Percentiles rank a stretch among this genome's conserved stretches.
phyloP scores from a whole-genome alignment of 2,797 vertebrate species.

The Acanthiza pusilla region DNA sequence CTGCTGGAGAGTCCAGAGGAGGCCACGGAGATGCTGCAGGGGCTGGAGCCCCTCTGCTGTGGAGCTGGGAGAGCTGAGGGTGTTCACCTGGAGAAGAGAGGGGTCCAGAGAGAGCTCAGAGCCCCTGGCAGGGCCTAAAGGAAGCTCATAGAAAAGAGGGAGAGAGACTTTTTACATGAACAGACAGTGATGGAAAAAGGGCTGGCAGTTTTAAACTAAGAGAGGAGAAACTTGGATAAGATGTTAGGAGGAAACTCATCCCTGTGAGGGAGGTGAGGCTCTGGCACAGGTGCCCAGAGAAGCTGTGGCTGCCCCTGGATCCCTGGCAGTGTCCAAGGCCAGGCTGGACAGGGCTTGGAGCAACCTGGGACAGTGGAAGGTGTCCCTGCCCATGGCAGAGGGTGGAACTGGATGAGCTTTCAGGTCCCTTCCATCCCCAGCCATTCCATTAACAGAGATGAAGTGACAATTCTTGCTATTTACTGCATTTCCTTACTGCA shows the following conservation, averaged over 20 bases:
- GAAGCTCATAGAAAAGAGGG: neutral
- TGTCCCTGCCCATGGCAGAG: neutral
- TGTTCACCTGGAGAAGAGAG: neutral
- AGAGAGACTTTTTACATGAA: neutral
- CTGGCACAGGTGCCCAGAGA: neutral
- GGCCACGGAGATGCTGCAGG: rapidly evolving
- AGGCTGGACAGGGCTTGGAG: neutral
- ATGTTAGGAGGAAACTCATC: neutral
- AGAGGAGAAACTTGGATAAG: neutral
- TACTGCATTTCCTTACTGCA: neutral
- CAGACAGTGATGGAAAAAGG: neutral
- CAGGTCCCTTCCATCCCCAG: neutral
- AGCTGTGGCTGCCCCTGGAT: neutral
- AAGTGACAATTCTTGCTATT: neutral
- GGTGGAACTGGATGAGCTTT: neutral
- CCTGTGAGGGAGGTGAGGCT: neutral
- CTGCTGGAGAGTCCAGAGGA: neutral
- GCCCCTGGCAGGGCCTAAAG: rapidly evolving
- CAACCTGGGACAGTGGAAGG: rapidly evolving
- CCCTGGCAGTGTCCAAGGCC: neutral
- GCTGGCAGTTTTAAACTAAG: neutral
- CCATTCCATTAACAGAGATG: neutral
- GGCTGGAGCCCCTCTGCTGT: neutral
- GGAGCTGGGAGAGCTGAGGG: neutral
- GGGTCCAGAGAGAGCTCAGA: neutral